Evolutionary conservation across 2,888 invertebrate genomes (phyloP).

Genomic region (Leptinotarsa peninsularis): DNA sequence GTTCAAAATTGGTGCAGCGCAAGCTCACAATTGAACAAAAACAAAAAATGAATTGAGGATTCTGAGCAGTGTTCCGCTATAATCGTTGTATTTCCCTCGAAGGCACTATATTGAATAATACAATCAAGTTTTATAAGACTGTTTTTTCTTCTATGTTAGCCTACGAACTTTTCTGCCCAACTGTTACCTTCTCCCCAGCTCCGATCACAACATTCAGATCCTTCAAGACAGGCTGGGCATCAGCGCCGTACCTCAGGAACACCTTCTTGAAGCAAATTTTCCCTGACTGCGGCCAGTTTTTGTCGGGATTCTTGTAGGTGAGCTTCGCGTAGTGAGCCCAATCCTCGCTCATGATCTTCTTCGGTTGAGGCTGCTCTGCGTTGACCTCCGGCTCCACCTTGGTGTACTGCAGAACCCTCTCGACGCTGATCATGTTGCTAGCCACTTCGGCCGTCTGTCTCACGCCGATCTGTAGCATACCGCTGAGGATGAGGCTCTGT

Average conservation of each 20-base stretch:
- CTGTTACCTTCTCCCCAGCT: conserved; percentile 73
- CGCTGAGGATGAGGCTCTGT: conserved; percentile 79
- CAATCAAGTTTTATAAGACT: no score
- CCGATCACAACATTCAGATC: conserved; percentile 74
- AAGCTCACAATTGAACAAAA: no score
- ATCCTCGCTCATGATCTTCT: conserved; percentile 28
- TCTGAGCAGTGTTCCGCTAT: no score
- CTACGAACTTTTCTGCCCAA: no score
- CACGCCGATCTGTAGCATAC: conserved; percentile 84
- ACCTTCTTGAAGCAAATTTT: conserved; percentile 72
- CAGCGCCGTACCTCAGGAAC: conserved; percentile 73
- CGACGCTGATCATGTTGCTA: conserved; percentile 83
- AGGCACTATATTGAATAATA: no score
- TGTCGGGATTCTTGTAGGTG: conserved; percentile 65
- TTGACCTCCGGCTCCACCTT: conserved; percentile 76
- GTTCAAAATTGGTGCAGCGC: no score
- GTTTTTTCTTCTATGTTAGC: no score
- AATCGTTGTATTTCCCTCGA: no score
- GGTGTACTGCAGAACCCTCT: conserved; percentile 83
- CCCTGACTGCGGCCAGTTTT: conserved; percentile 75
- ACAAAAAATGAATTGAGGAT: no score
- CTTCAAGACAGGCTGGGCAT: conserved; percentile 76
- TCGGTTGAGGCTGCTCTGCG: conserved; percentile 25
- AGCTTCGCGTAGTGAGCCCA: conserved; percentile 33
- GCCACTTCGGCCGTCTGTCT: conserved; percentile 82